Base-by-base conservation (phyloP, 2,113 vertebrate species). In the Coreoperca whiteheadi region DNA sequence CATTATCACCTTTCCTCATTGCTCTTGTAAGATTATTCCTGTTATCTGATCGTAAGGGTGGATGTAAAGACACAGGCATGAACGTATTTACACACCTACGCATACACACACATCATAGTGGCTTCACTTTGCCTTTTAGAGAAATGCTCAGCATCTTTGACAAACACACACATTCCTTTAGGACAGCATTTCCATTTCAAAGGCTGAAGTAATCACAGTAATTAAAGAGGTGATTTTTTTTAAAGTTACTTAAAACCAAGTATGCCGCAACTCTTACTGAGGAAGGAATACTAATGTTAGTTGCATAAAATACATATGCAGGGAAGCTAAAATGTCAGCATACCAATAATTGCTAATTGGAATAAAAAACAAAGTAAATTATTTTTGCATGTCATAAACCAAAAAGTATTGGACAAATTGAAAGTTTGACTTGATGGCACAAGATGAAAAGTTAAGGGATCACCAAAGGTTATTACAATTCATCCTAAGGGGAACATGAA, bases 1-100 rank as follows among this genome's bases (percentile, higher is more conserved):
- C 64, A 78, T 83, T 67, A 86, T 64, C 75, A 74, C 15, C 37
- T 32, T 48, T 57, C 20, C 12, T 66, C 34, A 5, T 48, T 18
- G 20, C 8, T 74, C 57, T 15, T n/a, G 4, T 53, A 1, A 34
- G 9, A 53, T 83, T 43, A 79, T 66, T 37, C 51, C 20, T 28
- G 21, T 67, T 54, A 61, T 50, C 21, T 69, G 14, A 69, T n/a
- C 15, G 4, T 2, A 50, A 41, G 25, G 21, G 1, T 34, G 25
- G 12, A 39, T 56, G 10, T 46, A 23, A 48, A 64, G 16, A 37
- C 28, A 4, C 18, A 46, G 34, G 25, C 25, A 54, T 2, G 56
- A 16, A 48, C 1, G 9, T 4, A 56, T 54, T 65, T 43, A 56
- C 39, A 32, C 28, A 23, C 46, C 7, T 50, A 50, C 18, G 18